Evolutionary conservation across 92 coral and sea anemone genomes (phyloP).

Genomic region (Blastomussa wellsi): DNA sequence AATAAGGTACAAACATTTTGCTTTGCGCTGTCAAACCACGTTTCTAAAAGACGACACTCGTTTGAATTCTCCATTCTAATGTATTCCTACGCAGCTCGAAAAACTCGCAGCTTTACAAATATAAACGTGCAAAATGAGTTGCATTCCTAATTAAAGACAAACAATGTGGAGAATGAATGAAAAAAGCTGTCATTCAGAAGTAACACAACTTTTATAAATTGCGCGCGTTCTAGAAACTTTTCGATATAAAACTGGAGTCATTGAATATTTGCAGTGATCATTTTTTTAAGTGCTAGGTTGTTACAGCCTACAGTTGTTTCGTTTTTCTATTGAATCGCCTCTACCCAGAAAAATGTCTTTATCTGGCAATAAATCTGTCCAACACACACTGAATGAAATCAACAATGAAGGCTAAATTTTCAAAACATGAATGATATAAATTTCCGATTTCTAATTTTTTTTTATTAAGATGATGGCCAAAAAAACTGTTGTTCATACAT

Average conservation of each 20-base stretch:
- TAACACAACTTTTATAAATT: neutral
- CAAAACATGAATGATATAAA: too few species aligned
- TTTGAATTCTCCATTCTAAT: neutral
- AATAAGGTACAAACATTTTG: neutral
- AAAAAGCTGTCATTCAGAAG: neutral
- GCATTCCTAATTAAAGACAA: conserved; percentile 14
- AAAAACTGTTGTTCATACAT: too few species aligned
- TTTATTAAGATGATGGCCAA: too few species aligned
- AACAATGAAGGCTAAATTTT: too few species aligned
- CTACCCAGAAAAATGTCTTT: neutral
- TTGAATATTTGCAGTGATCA: neutral
- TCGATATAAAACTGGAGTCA: neutral
- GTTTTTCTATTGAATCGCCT: neutral
- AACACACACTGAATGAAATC: too few species aligned
- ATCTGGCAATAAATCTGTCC: too few species aligned
- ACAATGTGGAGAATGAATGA: neutral
- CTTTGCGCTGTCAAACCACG: neutral
- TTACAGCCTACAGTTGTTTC: neutral
- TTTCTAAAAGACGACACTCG: neutral
- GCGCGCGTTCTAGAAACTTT: neutral
- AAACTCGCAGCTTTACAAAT: conserved; percentile 8
- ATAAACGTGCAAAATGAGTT: neutral
- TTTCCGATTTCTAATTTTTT: too few species aligned
- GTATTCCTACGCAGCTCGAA: neutral
- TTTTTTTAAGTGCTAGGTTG: neutral